These are phyloP conservation scores for Hypsibius dujardini DNA, from an alignment of 1,140 invertebrate genomes.

Conservation along the genomic window DNA sequence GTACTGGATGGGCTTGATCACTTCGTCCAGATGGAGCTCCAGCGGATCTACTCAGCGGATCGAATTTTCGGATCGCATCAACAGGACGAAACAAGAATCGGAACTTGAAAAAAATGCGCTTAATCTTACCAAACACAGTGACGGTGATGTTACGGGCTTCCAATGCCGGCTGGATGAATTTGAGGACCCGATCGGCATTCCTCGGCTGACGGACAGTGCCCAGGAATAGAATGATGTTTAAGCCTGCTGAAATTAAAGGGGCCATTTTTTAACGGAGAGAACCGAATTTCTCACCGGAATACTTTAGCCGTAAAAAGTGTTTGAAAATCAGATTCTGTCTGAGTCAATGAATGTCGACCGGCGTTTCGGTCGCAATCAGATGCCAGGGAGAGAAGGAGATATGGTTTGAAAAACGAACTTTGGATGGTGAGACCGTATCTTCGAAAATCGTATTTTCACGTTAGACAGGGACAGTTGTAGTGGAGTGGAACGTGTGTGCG, in stretches of 20 bases:
- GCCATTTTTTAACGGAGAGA: not conserved
- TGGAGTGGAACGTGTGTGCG: not conserved
- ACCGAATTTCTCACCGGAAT: not conserved
- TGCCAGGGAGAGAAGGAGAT: not conserved
- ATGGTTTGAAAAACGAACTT: not conserved
- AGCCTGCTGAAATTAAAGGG: not conserved
- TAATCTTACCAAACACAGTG: slow-evolving; percentile 4
- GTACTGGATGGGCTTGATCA: slow-evolving; percentile 14
- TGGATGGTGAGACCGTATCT: not conserved
- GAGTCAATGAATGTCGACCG: too few species aligned
- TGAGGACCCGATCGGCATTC: not conserved
- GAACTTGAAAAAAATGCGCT: not conserved
- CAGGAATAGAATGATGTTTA: slow-evolving; percentile 1
- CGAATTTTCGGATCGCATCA: not conserved
- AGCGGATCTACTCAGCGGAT: not conserved
- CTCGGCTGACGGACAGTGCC: not conserved
- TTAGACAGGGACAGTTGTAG: not conserved
- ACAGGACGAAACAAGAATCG: not conserved
- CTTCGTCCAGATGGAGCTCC: not conserved
- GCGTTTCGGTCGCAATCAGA: not conserved
- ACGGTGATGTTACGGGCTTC: not conserved
- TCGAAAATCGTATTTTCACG: not conserved
- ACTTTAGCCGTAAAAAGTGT: too few species aligned
- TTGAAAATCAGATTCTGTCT: too few species aligned
- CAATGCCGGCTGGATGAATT: not conserved